Conservation (phyloP, 1,140 invertebrate genomes). For the Drosophila chauvacae region DNA sequence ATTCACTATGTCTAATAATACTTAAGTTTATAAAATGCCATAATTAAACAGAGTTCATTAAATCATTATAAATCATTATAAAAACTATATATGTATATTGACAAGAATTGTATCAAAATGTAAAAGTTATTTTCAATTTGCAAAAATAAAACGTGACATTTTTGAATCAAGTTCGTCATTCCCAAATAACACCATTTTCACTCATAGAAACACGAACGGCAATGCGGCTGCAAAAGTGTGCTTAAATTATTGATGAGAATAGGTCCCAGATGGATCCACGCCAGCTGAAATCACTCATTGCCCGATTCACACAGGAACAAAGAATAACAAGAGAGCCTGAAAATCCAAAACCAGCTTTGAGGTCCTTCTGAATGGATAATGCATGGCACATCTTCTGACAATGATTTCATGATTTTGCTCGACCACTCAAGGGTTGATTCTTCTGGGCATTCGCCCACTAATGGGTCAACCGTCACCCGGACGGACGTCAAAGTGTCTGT, state of each 20-base stretch:
- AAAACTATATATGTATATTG: not conserved
- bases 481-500: constrained; percentile 81
- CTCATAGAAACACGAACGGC: constrained; percentile 36
- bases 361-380: constrained; percentile 73
- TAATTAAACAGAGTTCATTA: not conserved
- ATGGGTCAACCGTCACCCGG: constrained; percentile 80
- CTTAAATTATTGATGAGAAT: constrained; percentile 79
- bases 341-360: constrained; percentile 55
- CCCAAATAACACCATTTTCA: constrained; percentile 44
- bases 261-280: constrained; percentile 66
- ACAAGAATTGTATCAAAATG: not conserved
- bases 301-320: constrained; percentile 29
- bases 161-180: not conserved
- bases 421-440: constrained; percentile 58
- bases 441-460: constrained; percentile 71
- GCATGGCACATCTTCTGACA: constrained; percentile 80
- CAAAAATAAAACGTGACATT: too few species aligned
- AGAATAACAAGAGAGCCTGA: constrained; percentile 29
- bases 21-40: not conserved
- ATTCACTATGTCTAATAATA: not conserved
- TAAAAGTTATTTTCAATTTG: not conserved
- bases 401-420: constrained; percentile 78
- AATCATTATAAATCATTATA: too few species aligned
- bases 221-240: constrained; percentile 52
- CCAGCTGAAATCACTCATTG: constrained; percentile 75